Evolutionary conservation across 2,797 vertebrate species (phyloP).

Genomic region (Sus cebifrons): DNA sequence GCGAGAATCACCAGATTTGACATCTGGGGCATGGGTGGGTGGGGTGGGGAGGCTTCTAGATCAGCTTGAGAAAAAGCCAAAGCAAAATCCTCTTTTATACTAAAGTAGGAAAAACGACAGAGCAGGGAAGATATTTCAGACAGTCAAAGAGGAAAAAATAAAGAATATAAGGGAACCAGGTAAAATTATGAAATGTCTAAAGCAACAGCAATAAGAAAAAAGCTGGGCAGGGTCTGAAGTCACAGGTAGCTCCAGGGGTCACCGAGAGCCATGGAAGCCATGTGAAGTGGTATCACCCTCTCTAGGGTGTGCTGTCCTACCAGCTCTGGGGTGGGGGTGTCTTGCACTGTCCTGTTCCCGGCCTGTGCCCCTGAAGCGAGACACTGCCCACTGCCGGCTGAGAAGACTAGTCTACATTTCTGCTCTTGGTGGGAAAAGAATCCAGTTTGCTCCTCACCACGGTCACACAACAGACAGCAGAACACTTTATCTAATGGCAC

Average conservation of each 20-base stretch:
- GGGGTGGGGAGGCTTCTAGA: not conserved
- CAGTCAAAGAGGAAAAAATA: not conserved
- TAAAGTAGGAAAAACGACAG: not conserved
- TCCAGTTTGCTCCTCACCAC: not conserved
- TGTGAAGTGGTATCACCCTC: not conserved
- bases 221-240: not conserved
- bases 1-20: not conserved
- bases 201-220: not conserved
- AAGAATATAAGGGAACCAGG: not conserved
- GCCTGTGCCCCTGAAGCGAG: rapidly evolving
- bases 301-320: not conserved
- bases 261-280: not conserved
- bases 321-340: not conserved
- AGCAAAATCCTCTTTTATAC: not conserved
- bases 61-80: slow-evolving; percentile 21
- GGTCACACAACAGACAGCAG: not conserved
- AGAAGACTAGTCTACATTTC: slow-evolving; percentile 46
- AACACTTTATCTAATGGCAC: slow-evolving; percentile 34
- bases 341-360: not conserved
- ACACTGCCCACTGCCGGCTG: not conserved
- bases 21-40: not conserved
- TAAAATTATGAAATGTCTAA: slow-evolving; percentile 13
- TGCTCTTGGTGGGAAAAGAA: not conserved
- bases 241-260: not conserved
- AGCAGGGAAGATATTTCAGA: slow-evolving; percentile 3